Conservation (phyloP, 2,888 invertebrate species). For the Rhagonycha fulva region DNA sequence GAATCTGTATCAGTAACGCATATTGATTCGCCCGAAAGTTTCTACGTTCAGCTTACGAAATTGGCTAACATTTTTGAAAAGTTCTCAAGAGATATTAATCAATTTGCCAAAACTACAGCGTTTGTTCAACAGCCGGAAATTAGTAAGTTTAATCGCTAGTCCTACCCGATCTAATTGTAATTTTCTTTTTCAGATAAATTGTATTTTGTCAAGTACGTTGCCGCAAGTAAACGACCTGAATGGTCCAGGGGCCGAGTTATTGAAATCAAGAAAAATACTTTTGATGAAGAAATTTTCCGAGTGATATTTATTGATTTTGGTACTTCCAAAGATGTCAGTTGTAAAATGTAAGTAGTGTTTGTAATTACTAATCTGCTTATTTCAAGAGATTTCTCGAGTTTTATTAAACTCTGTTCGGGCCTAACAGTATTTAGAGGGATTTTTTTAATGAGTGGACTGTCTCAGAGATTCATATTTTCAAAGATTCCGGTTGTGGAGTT, state of each 20-base stretch:
- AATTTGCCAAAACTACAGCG: conserved; percentile 36
- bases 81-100: conserved; percentile 18
- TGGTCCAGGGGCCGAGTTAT: conserved; percentile 72
- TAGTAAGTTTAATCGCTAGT: conserved; percentile 34
- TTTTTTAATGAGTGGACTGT: too few relatives aligned
- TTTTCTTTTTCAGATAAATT: conserved; percentile 58
- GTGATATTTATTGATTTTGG: conserved; percentile 72
- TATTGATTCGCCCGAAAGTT: conserved; percentile 64
- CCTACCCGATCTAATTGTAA: background rate
- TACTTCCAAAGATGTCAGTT: conserved; percentile 55
- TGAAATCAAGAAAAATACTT: conserved; percentile 39
- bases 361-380: too few relatives aligned
- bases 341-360: conserved; percentile 56
- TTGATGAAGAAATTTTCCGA: conserved; percentile 52
- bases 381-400: too few relatives aligned
- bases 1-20: conserved; percentile 61
- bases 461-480: too few relatives aligned
- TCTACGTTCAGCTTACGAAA: conserved; percentile 65
- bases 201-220: conserved; percentile 63
- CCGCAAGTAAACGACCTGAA: conserved; percentile 57
- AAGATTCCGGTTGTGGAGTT: too few relatives aligned
- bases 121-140: conserved; percentile 35
- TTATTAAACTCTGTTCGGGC: too few relatives aligned
- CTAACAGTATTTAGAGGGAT: too few relatives aligned
- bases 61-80: conserved; percentile 3